Evolutionary conservation across 2,888 invertebrate genomes (phyloP), one percentile per base, ranked within the genome.

Genomic region (Ophion costatus): DNA sequence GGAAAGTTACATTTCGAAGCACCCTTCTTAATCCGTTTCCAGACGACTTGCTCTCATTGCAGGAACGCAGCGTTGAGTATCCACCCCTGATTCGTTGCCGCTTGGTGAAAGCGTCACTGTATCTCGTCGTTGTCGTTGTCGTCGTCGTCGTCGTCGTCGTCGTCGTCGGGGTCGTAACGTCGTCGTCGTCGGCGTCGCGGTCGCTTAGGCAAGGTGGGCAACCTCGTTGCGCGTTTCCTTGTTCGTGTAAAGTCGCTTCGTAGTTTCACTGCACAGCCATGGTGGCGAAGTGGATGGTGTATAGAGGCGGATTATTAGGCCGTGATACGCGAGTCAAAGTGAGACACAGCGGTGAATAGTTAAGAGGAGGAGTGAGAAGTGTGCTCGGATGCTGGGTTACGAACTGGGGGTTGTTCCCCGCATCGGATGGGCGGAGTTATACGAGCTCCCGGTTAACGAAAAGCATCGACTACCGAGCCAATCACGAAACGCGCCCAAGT

Each of bases 281-380:
- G 92, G 91, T 91, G 91, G 90, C 91, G 89, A 90, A 92, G 91
- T 92, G 90, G 92, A 91, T 91, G 82, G 89, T 91, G 91, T 92
- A 92, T 91, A 90, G 90, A 90, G 90, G 87, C 89, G 91, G 92
- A 91, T 92, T 93, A 93, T 93, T 93, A 92, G 91, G 90, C 88
- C 79, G 71, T 70, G 84, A 83, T 84, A 79, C 69, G 73, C 45
- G 82, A 80, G 80, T 61, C 74, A 61, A 71, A 85, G 83, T n/a
- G 77, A 83, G 80, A 82, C 59, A 80, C 24, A 70, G 78, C 29
- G 29, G 64, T 57, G 79, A 70, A 75, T 76, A 84, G 86, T 33
- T 59, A 29, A 67, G 79, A 69, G 66, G 33, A 71, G 69, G 74
- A 71, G 82, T 56, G 80, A 76, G 79, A 71, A 80, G 86, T 77